Evolutionary conservation across 2,113 vertebrate species (phyloP), one percentile per base, ranked within the genome.

Genomic region (Phalacrocorax aristotelis): DNA sequence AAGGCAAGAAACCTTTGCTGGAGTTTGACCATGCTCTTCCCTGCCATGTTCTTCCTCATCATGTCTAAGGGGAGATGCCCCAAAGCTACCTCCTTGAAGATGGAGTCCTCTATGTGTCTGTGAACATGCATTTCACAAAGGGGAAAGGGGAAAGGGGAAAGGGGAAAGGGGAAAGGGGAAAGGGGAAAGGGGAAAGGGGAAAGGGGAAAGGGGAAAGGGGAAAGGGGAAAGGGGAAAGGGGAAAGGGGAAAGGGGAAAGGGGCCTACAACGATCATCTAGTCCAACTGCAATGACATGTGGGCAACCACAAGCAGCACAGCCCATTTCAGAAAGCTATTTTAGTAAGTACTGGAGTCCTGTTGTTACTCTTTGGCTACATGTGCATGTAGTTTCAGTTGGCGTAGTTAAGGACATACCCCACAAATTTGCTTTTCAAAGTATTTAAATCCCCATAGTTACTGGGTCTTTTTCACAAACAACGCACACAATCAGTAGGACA

Each of bases 321-420:
- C 13, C 51, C 62, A 18, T 19, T 27, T 69, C 57, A 76, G n/a
- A n/a, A 17, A 48, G 8, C 9, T 38, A 19, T 32, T 64, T 32
- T 23, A 32, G 3, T 7, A 22, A 57, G 25, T 11, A 6, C 49
- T 42, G 42, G 19, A 58, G 21, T 17, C 38, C 48, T 44, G 44
- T 4, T 27, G 16, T 40, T 65, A 17, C 29, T 69, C 46, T n/a
- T 57, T 11, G 6, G 18, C 29, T 64, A 40, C 29, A 40, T 1
- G 0, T 4, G 25, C 1, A 0, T 26, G 18, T 27, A 13, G 27
- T 26, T 78, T 60, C 40, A 30, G n/a, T 15, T 44, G 42, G 20
- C 38, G 36, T 9, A 64, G 40, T 14, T 27, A 32, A n/a, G 19
- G 26, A 65, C 20, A 6, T 12, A 42, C 16, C 6, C 32, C 21